A percentile compares a stretch with the other conserved stretches of the same genome.
These are phyloP conservation scores for Xestia rhomboidea DNA, from an alignment of 2,888 invertebrate species.

Conservation along the genomic window DNA sequence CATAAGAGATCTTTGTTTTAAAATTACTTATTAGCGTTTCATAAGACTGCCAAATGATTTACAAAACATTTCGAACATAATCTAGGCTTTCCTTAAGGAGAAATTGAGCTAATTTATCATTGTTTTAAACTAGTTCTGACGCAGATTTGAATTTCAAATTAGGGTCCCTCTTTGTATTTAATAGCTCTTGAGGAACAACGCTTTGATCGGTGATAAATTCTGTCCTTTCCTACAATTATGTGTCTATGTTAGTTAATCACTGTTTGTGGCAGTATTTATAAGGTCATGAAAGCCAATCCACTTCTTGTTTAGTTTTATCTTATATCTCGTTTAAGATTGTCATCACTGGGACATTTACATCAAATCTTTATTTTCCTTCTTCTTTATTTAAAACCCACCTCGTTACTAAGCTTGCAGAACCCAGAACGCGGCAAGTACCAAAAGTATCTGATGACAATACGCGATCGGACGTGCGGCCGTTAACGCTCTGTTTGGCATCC, in stretches of 20 bases:
- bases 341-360: background rate
- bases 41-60: slow-evolving; percentile 29
- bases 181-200: slow-evolving; percentile 31
- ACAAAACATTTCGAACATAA: slow-evolving; percentile 45
- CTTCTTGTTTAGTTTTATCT: background rate
- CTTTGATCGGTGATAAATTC: slow-evolving; percentile 49
- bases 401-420: slow-evolving; percentile 39
- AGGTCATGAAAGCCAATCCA: background rate
- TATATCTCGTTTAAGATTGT: background rate
- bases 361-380: slow-evolving; percentile 2
- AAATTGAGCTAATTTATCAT: slow-evolving; percentile 58
- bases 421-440: slow-evolving; percentile 36
- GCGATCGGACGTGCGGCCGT: slow-evolving; percentile 71
- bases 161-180: slow-evolving; percentile 32
- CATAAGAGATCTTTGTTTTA: slow-evolving; percentile 14
- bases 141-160: slow-evolving; percentile 65
- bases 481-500: slow-evolving; percentile 82
- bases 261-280: background rate
- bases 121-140: slow-evolving; percentile 42
- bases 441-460: slow-evolving; percentile 69
- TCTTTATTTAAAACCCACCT: slow-evolving; percentile 15
- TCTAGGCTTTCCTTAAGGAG: slow-evolving; percentile 37
- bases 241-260: slow-evolving; percentile 21
- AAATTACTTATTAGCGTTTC: slow-evolving; percentile 37
- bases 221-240: slow-evolving; percentile 37